Conservation (phyloP, 2,113 vertebrate genomes). For the Podiceps cristatus region DNA sequence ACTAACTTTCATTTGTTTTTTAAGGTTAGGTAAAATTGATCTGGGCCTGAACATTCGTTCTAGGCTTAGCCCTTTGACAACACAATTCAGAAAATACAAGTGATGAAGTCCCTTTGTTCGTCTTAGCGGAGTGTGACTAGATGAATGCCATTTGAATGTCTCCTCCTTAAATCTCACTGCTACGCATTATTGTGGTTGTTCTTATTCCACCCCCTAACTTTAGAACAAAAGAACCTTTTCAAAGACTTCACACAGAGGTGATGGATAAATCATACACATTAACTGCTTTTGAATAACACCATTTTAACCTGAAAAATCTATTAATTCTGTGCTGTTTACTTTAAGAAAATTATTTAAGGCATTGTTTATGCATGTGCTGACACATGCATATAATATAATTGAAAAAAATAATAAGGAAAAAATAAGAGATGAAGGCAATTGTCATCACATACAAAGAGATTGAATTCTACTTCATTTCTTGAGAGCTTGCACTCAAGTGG, state of each 20-base stretch:
- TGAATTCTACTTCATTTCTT: neutral
- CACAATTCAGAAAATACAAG: neutral
- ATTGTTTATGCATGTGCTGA: conserved; percentile 50
- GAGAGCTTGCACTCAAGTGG: neutral
- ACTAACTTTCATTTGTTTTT: neutral
- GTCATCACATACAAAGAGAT: conserved; percentile 21
- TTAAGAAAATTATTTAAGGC: conserved; percentile 47
- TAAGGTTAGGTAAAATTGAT: neutral
- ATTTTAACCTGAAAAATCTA: conserved; percentile 47
- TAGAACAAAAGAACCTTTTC: conserved; percentile 67
- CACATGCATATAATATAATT: conserved; percentile 20
- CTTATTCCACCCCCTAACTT: conserved; percentile 72
- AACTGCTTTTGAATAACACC: conserved; percentile 58
- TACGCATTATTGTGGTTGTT: conserved; percentile 49
- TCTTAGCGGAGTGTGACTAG: neutral
- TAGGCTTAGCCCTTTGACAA: neutral
- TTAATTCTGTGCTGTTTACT: conserved; percentile 61
- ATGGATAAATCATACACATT: conserved; percentile 74
- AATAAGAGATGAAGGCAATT: conserved; percentile 7
- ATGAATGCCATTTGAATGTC: conserved; percentile 44
- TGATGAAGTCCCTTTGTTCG: conserved; percentile 11
- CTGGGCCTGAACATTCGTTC: neutral
- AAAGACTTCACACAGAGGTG: conserved; percentile 65
- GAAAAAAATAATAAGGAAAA: conserved; percentile 32
- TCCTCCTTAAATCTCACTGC: conserved; percentile 56